Base-by-base conservation (phyloP, 2,797 vertebrate species). In the Xiphophorus birchmanni region DNA sequence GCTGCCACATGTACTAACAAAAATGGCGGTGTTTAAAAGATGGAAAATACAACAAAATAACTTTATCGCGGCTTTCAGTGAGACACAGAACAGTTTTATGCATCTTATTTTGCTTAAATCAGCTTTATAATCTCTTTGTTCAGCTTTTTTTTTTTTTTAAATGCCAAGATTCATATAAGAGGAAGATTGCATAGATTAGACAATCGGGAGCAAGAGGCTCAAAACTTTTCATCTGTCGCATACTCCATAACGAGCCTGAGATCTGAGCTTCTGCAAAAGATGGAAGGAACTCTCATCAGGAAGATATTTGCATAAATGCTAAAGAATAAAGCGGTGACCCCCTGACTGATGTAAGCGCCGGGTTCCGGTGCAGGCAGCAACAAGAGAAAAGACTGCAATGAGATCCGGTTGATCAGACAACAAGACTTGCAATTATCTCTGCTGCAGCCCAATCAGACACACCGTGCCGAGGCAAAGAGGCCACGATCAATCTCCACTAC, bases 401-500 rank as follows among this genome's bases (percentile, higher is more conserved):
- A 83, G 86, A 89, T 79, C 69, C 75, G 45, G 84, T 78, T 85
- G 80, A 77, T 91, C 86, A 85, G 80, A 90, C 86, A 89, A 90
- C 87, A 84, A 91, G 83, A 80, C 81, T 78, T 63, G 84, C 88
- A 94, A 94, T 94, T 93, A 93, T 93, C 87, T 91, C 84, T 75
- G 78, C 76, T 54, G 11, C 82, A 42, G 84, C 86, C 91, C 91
- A 94, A 93, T 94, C 93, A 92, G 89, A 89, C 85, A 79, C 78
- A 79, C 78, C 26, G 84, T 29, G 42, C 80, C 13, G 76, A 82
- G 75, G 87, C 83, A 88, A 83, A 84, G 80, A 87, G 84, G 83
- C 86, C 18, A 84, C 89, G 92, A 94, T 94, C 92, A 94, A 93
- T 93, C 87, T 91, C 84, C 90, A 80, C 82, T 83, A 84, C 86